A percentile compares a stretch with the other conserved stretches of the same genome.
Conservation (phyloP, 2,797 vertebrate genomes). For the Balearica regulorum region DNA sequence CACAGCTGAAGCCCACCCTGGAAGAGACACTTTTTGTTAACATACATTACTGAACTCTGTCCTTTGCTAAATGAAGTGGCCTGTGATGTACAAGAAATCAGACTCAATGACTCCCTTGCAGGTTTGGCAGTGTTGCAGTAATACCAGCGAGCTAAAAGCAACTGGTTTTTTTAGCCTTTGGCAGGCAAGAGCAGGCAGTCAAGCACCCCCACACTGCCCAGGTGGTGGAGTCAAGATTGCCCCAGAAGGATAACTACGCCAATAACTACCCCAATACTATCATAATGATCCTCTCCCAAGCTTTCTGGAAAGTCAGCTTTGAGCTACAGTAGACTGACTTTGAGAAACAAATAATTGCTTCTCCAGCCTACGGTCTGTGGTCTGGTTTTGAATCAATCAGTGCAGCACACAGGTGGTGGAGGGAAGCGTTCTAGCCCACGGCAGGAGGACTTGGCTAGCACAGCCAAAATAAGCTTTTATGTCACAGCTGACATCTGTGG, state of each 20-base stretch:
- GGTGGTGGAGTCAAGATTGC: neutral
- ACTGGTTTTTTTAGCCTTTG: neutral
- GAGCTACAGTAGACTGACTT: neutral
- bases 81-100: neutral
- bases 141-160: neutral
- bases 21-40: neutral
- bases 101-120: neutral
- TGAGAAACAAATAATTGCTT: neutral
- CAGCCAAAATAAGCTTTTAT: constrained; percentile 53
- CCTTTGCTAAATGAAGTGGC: neutral
- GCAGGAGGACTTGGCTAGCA: neutral
- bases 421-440: neutral
- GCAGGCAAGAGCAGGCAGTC: neutral
- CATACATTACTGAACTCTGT: neutral
- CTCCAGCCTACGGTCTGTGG: neutral
- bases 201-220: neutral
- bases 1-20: neutral
- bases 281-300: neutral
- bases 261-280: neutral
- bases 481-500: constrained; percentile 30
- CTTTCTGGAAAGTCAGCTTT: neutral
- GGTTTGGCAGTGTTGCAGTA: neutral
- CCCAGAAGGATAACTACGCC: neutral
- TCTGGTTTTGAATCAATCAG: neutral
- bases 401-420: constrained; percentile 27